Evolutionary conservation across 2,113 vertebrate genomes (phyloP).

Genomic region (Mystacornis crossleyi): DNA sequence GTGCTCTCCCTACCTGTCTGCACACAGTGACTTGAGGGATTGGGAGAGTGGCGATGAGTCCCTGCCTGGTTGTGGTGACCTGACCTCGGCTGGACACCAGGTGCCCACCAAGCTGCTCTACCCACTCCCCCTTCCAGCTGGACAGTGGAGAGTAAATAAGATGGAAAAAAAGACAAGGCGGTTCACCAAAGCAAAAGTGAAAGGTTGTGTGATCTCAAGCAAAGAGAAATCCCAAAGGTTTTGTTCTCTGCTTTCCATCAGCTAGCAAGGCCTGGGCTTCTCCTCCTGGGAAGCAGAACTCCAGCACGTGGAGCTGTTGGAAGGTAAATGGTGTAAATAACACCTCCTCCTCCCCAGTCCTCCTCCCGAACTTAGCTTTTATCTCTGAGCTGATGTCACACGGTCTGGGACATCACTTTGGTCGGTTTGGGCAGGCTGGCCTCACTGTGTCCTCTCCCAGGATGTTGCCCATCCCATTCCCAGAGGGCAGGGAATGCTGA

Average conservation of each 20-base stretch:
- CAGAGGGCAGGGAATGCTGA: background rate
- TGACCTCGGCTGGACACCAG: background rate
- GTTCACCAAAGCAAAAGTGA: background rate
- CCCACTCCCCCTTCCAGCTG: background rate
- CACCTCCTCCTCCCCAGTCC: background rate
- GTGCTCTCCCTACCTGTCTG: background rate
- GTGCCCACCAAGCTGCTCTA: background rate
- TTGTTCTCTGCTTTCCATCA: background rate
- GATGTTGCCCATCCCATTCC: background rate
- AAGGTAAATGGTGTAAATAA: background rate
- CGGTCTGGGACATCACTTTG: background rate
- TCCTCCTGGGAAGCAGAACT: background rate
- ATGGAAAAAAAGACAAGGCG: background rate
- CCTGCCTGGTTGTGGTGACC: background rate
- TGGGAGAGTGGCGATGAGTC: too few relatives aligned
- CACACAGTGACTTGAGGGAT: rapidly evolving
- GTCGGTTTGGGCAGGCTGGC: background rate
- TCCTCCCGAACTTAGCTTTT: background rate
- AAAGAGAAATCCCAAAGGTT: background rate
- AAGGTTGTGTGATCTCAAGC: background rate
- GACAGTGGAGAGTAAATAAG: background rate
- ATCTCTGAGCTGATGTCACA: background rate
- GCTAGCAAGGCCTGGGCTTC: rapidly evolving
- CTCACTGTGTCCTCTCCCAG: background rate
- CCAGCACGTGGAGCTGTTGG: background rate